These are phyloP conservation scores for Pagetopsis macropterus DNA, from an alignment of 2,797 vertebrate species.

Conservation along the genomic window DNA sequence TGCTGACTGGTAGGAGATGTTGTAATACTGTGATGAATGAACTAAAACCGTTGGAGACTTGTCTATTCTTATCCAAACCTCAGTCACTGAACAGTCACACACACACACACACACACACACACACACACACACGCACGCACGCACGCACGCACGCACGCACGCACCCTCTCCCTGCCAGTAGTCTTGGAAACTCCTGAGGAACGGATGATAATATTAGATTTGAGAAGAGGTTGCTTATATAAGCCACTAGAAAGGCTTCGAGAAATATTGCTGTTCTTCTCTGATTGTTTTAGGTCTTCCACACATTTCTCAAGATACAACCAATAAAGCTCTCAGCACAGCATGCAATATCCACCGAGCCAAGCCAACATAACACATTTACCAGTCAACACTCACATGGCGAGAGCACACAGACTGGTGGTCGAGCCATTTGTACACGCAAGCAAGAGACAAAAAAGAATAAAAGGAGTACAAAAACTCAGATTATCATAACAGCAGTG, in stretches of 20 bases:
- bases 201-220: slow-evolving; percentile 61
- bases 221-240: slow-evolving; percentile 50
- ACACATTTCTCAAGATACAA: slow-evolving; percentile 46
- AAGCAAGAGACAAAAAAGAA: slow-evolving; percentile 56
- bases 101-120: slow-evolving; percentile 3
- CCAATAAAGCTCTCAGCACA: slow-evolving; percentile 60
- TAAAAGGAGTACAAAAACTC: slow-evolving; percentile 28
- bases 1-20: slow-evolving; percentile 25
- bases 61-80: slow-evolving; percentile 25
- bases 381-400: slow-evolving; percentile 45
- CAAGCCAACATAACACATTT: slow-evolving; percentile 44
- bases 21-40: slow-evolving; percentile 36
- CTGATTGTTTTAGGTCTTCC: slow-evolving; percentile 51
- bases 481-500: slow-evolving; percentile 74
- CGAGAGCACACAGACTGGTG: slow-evolving; percentile 45
- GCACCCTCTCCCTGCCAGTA: slow-evolving; percentile 40
- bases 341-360: slow-evolving; percentile 67
- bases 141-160: background rate
- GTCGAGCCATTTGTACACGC: slow-evolving; percentile 56
- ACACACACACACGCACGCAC: slow-evolving; percentile 8
- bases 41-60: slow-evolving; percentile 44
- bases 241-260: slow-evolving; percentile 47
- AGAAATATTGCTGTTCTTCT: slow-evolving; percentile 68
- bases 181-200: slow-evolving; percentile 53
- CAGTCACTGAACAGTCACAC: background rate